Percentiles rank a stretch among this genome's conserved stretches.
Conservation (phyloP, 2,113 vertebrate genomes). For the Bos taurus region ARS-UCD2.0 NC_037332.1:73943501-73944000, state of each 20-base stretch:
- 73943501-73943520: not conserved
- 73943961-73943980: not conserved
- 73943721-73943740: not conserved
- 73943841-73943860: not conserved
- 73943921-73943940: not conserved
- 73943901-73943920: not conserved
- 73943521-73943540: not conserved
- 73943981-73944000: slow-evolving; percentile 19
- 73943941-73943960: not conserved
- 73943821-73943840: not conserved
- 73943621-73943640: not conserved
- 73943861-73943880: not conserved
- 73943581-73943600: not conserved
- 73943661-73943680: not conserved
- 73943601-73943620: not conserved
- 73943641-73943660: not conserved
- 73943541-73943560: not conserved
- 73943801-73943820: not conserved
- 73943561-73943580: not conserved
- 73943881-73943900: not conserved
- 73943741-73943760: not conserved
- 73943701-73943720: not conserved
- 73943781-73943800: not conserved
- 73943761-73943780: not conserved
- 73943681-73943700: not conserved